Conservation (phyloP, 2,113 vertebrate genomes). For the Podiceps cristatus region DNA sequence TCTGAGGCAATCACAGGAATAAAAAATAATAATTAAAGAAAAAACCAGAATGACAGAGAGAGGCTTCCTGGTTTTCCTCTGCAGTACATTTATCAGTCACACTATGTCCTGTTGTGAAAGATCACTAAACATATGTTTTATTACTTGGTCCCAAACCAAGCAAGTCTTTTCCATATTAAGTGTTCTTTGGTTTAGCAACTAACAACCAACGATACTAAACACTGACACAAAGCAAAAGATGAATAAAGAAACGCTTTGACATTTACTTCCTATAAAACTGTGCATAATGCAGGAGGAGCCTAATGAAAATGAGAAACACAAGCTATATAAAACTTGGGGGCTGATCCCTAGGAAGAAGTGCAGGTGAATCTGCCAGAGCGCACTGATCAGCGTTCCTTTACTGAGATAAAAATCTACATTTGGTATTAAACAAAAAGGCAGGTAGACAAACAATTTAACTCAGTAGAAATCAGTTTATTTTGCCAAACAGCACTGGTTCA, state of each 20-base stretch:
- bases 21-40: not conserved
- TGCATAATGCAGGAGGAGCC: not conserved
- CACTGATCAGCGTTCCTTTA: not conserved
- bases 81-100: constrained; percentile 64
- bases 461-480: not conserved
- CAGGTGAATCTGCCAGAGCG: not conserved
- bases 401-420: not conserved
- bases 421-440: not conserved
- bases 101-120: constrained; percentile 23
- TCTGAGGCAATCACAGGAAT: constrained; percentile 68
- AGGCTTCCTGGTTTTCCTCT: constrained; percentile 61
- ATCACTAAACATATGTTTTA: not conserved
- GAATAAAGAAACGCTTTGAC: not conserved
- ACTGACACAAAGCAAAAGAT: not conserved
- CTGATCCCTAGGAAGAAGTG: not conserved
- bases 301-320: not conserved
- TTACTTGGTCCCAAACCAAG: not conserved
- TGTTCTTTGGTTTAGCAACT: not conserved
- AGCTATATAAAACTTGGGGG: not conserved
- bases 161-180: not conserved
- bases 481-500: not conserved
- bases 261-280: not conserved
- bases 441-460: not conserved
- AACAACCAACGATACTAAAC: not conserved
- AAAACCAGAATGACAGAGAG: not conserved